phyloP scores from a whole-genome alignment of 2,797 vertebrate genomes.

The Sylvilagus floridanus region DNA sequence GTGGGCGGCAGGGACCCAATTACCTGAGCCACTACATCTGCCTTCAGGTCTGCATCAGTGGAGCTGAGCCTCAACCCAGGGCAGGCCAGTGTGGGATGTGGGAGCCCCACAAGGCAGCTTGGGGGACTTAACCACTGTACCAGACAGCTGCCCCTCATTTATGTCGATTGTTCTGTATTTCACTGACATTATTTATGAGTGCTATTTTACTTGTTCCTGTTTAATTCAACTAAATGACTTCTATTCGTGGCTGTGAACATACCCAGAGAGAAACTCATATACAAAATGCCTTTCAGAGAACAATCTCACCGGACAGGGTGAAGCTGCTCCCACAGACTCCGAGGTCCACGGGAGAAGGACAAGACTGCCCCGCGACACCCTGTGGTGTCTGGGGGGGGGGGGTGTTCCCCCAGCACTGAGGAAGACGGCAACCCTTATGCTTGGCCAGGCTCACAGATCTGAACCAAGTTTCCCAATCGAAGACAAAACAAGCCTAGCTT shows the following conservation, averaged over 20 bases:
- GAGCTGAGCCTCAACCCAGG: no score
- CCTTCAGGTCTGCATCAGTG: not conserved
- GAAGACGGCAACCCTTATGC: slow-evolving; percentile 31
- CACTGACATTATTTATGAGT: not conserved
- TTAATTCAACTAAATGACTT: not conserved
- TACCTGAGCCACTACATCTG: no score
- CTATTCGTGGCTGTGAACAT: rapidly evolving
- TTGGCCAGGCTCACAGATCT: slow-evolving; percentile 62
- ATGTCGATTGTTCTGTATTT: not conserved
- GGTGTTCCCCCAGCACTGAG: no score
- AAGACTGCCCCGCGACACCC: rapidly evolving
- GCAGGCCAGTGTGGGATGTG: no score
- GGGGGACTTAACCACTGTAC: no score
- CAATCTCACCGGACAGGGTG: rapidly evolving
- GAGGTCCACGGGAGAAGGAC: not conserved
- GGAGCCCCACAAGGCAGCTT: no score
- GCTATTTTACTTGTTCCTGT: not conserved
- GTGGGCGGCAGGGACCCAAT: no score
- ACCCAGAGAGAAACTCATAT: not conserved
- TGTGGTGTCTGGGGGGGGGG: not conserved
- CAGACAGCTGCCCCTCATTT: rapidly evolving
- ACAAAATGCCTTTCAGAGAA: no score
- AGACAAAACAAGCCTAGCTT: not conserved
- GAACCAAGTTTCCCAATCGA: slow-evolving; percentile 30
- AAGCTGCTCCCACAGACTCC: not conserved